Evolutionary conservation across 2,888 invertebrate genomes (phyloP).

Genomic region (Charanyca ferruginea): DNA sequence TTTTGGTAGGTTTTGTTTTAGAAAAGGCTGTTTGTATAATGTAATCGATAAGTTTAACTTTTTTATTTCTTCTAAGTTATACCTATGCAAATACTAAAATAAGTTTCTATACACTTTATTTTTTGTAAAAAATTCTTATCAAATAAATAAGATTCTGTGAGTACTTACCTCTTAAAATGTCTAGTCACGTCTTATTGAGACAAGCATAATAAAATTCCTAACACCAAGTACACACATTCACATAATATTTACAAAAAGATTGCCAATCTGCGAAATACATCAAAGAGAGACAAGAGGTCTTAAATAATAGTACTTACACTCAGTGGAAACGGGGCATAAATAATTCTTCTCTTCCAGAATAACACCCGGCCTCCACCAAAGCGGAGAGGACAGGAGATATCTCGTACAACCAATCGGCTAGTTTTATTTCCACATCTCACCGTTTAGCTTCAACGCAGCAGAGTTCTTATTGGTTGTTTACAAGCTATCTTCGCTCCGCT

Average conservation of each 20-base stretch:
- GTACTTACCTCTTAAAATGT: background rate
- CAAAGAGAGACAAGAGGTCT: background rate
- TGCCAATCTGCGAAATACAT: constrained; percentile 29
- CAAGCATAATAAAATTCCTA: background rate
- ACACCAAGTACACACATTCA: background rate
- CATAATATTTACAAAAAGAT: constrained; percentile 17
- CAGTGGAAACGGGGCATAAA: constrained; percentile 22
- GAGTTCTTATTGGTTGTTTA: too few species aligned
- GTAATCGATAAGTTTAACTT: background rate
- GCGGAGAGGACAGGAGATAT: too few species aligned
- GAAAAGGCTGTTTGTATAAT: constrained; percentile 3
- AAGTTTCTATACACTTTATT: too few species aligned
- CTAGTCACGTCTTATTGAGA: background rate
- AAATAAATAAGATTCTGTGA: background rate
- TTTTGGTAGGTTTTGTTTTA: background rate
- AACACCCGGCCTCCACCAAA: too few species aligned
- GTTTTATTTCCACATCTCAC: too few species aligned
- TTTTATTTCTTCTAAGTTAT: background rate
- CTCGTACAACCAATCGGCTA: too few species aligned
- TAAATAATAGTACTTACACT: constrained; percentile 2
- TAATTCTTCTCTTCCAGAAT: too few species aligned
- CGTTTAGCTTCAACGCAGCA: too few species aligned
- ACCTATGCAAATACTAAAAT: too few species aligned
- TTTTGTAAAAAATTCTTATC: too few species aligned
- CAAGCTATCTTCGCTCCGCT: too few species aligned